Base-by-base conservation (phyloP, 1,140 invertebrate genomes). In the Euwallacea fornicatus region DNA sequence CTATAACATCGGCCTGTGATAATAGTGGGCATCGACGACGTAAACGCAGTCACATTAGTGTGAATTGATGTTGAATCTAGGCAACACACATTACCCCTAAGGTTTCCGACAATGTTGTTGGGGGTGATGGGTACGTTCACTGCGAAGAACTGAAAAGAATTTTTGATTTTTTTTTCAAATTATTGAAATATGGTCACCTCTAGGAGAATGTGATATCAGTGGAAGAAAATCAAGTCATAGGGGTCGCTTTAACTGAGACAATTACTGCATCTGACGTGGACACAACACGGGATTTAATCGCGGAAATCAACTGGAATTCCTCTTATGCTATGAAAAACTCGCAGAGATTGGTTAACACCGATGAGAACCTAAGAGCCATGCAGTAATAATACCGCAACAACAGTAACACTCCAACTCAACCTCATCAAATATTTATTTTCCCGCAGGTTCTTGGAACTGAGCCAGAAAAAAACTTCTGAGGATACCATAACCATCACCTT, bases 251-350 rank as follows among this genome's bases (percentile, higher is more conserved):
- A n/a, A 81, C 80, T 10, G 53, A 77, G 7, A 78, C 77, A 15
- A 81, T 87, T 58, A 78, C 67, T 7, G 86, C 85, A 6, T 82
- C 78, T 0, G 86, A 87, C 79, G 81, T 82, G 0, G 87, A 88
- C 75, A 84, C 83, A 2, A 83, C 82, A 0, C 85, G 85, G 0
- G 74, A 83, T 10, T 75, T 88, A 16, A 63, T 65, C 7, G 86
- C 86, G 73, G 79, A 81, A 46, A 87, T 87, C 42, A 77, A 86
- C 72, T 88, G 87, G 87, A 72, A 82, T 3, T 76, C 78, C 3
- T 83, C 84, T 0, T 84, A 83, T 69, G 86, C 85, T 10, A 84
- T 80, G 15, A 87, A 87, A 77, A 83, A 84, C 72, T 85, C 84
- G 0, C 73, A 80, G 42, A 78, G 79, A 21, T 78, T 81, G 4